phyloP scores from a whole-genome alignment of 1,140 invertebrate species.

The Microplitis mediator region DNA sequence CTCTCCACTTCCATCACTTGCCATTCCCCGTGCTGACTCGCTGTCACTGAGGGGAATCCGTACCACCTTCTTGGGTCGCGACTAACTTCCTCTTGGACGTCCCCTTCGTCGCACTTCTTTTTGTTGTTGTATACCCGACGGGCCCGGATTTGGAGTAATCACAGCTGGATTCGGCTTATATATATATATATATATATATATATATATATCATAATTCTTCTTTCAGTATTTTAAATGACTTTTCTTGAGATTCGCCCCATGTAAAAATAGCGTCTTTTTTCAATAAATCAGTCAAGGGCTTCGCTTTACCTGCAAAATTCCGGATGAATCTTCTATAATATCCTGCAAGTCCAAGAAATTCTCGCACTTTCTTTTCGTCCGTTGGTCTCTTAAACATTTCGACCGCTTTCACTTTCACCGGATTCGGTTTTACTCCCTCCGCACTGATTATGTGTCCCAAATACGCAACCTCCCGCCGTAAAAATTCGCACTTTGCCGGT shows the following conservation, averaged over 20 bases:
- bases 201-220: constrained; percentile 28
- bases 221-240: background rate
- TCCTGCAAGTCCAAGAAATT: constrained; percentile 1
- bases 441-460: background rate
- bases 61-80: too few relatives aligned
- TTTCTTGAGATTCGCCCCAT: background rate
- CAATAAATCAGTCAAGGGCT: background rate
- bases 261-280: background rate
- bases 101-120: too few relatives aligned
- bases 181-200: too few relatives aligned
- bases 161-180: too few relatives aligned
- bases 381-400: background rate
- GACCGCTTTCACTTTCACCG: background rate
- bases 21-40: too few relatives aligned
- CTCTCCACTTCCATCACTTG: too few relatives aligned
- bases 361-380: background rate
- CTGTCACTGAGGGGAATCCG: too few relatives aligned
- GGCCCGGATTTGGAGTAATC: too few relatives aligned
- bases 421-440: background rate
- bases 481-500: constrained; percentile 6
- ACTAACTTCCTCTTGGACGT: too few relatives aligned
- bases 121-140: too few relatives aligned
- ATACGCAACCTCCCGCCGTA: background rate
- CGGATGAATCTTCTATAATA: constrained; percentile 15
- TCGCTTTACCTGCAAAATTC: constrained; percentile 2